Evolutionary conservation across 1,140 invertebrate species (phyloP), one percentile per base, ranked within the genome.

Genomic region (Drosophila nasuta): DNA sequence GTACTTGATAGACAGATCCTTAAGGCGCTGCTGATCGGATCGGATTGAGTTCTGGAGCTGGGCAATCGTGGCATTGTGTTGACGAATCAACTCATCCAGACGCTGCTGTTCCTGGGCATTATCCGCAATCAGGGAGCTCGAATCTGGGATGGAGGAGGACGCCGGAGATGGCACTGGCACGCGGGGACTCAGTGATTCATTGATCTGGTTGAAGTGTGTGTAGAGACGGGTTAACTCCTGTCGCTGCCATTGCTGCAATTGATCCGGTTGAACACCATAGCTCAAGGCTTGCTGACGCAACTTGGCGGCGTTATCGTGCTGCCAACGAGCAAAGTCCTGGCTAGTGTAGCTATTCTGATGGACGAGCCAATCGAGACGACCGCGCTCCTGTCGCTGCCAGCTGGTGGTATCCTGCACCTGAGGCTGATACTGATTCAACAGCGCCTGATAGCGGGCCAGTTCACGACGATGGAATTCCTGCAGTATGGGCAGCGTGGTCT

Each of bases 261-360:
- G 75, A 10, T 81, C 73, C 13, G 72, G 65, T 1, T 74, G 66
- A 2, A 92, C 63, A 2, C 75, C 67, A 48, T 92, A 82, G 6
- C 76, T 75, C 3, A 67, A 63, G 0, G 91, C 91, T 48, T 73
- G 28, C 41, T 81, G 75, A 0, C 58, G 46, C 25, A 92, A 13
- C 65, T 81, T 85, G 1, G 70, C 74, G 3, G 51, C 69, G 28
- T 92, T 92, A 25, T 92, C 88, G 0, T 3, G 63, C 30, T 92
- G 91, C 91, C 91, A 92, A 6, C 91, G 88, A 3, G 91, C 81
- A 13, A 92, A 71, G n/a, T 92, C 91, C 7, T 91, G 78, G 0
- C 43, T 30, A 0, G 69, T 80, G 4, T 80, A 72, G 6, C 91
- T 77, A 49, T 92, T 92, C 38, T 92, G 91, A 49, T 92, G 89